Evolutionary conservation across 2,888 invertebrate genomes (phyloP).

Genomic region (Mantis religiosa): DNA sequence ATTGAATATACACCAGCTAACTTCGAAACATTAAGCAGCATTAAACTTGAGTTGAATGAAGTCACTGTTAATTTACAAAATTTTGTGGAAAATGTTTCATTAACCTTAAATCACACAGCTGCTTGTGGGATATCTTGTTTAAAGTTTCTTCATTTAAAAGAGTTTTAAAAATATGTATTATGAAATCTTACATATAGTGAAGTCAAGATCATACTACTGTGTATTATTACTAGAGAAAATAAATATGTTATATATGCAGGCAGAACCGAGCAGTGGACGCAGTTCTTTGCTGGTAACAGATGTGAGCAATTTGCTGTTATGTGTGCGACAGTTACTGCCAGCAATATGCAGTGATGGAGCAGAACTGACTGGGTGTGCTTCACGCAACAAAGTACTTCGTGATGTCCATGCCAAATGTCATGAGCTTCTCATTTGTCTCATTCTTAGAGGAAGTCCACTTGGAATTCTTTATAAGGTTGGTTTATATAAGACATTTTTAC

Average conservation of each 20-base stretch:
- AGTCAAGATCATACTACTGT: constrained; percentile 13
- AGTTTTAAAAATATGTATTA: no score
- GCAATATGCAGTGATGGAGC: constrained; percentile 60
- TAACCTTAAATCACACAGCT: no score
- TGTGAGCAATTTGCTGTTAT: constrained; percentile 70
- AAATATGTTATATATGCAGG: constrained; percentile 47
- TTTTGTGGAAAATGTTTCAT: no score
- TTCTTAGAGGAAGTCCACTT: constrained; percentile 70
- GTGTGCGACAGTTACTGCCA: constrained; percentile 68
- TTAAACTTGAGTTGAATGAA: no score
- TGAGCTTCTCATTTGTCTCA: constrained; percentile 68
- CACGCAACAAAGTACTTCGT: constrained; percentile 58
- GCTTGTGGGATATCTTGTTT: no score
- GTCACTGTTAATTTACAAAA: no score
- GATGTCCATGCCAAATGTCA: constrained; percentile 81
- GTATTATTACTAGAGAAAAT: background rate
- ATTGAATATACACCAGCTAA: no score
- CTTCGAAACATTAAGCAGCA: no score
- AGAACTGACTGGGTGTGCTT: constrained; percentile 33
- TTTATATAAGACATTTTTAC: background rate
- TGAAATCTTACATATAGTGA: no score
- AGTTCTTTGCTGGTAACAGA: constrained; percentile 63
- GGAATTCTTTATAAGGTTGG: constrained; percentile 71
- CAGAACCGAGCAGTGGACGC: constrained; percentile 58
- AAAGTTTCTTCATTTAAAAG: no score